Conservation (phyloP, 1,140 invertebrate species). For the Cotesia glomerata region DNA sequence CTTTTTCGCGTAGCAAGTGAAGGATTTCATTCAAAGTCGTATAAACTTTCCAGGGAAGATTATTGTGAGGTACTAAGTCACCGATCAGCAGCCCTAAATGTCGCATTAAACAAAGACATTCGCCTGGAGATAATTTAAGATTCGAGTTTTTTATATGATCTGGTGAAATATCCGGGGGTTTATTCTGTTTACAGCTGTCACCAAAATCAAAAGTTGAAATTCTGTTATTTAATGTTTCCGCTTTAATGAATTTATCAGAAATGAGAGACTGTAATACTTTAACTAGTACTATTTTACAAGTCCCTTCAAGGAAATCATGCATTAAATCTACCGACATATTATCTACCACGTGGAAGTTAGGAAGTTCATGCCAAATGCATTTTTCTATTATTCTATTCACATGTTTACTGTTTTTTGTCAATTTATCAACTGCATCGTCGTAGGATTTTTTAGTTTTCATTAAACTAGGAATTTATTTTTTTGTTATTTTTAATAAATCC, state of each 20-base stretch:
- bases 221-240: slow-evolving; percentile 3
- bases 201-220: neutral
- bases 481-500: neutral
- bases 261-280: neutral
- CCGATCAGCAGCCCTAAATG: slow-evolving; percentile 8
- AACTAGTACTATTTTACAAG: neutral
- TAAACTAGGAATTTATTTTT: neutral
- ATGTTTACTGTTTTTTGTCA: neutral
- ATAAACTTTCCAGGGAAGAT: slow-evolving; percentile 2
- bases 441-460: neutral
- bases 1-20: neutral
- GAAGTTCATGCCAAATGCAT: neutral
- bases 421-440: neutral
- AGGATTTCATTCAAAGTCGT: neutral
- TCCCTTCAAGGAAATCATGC: slow-evolving; percentile 24
- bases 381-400: neutral
- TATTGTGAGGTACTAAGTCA: neutral
- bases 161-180: neutral
- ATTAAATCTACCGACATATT: slow-evolving; percentile 20
- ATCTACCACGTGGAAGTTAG: slow-evolving; percentile 10
- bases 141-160: neutral
- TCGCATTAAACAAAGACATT: neutral
- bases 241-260: neutral
- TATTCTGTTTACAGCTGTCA: neutral
- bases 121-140: neutral